phyloP scores from a whole-genome alignment of 1,140 invertebrate genomes.

The Antheraea pernyi region DNA sequence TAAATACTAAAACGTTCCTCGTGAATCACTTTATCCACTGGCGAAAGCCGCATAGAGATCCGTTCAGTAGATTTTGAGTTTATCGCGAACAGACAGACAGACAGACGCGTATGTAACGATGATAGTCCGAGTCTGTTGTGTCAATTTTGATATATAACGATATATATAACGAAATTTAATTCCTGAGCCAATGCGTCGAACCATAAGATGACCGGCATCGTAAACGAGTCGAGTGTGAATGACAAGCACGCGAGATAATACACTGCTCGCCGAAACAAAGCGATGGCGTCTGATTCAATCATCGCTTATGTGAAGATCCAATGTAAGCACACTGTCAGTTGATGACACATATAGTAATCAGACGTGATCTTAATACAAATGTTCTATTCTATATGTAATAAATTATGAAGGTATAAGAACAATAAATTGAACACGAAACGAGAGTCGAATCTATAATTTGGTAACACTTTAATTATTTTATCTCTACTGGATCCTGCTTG shows the following conservation, averaged over 20 bases:
- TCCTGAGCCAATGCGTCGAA: background rate
- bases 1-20: too few relatives aligned
- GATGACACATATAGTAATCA: conserved; percentile 35
- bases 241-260: conserved; percentile 50
- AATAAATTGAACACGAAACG: conserved; percentile 39
- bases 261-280: conserved; percentile 44
- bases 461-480: conserved; percentile 21
- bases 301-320: conserved; percentile 38
- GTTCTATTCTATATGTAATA: conserved; percentile 28
- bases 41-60: too few relatives aligned
- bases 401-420: conserved; percentile 38
- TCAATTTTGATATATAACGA: conserved; percentile 3
- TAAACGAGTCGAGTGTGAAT: conserved; percentile 39
- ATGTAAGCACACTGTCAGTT: conserved; percentile 29
- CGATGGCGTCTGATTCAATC: conserved; percentile 49
- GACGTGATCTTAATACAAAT: conserved; percentile 39
- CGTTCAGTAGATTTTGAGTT: too few relatives aligned
- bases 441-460: conserved; percentile 33
- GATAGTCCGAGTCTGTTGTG: background rate
- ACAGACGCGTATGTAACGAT: too few relatives aligned
- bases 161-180: background rate
- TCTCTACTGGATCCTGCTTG: background rate
- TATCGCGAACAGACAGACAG: too few relatives aligned
- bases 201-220: conserved; percentile 30
- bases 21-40: too few relatives aligned